phyloP scores from a whole-genome alignment of 1,140 invertebrate species.

The Choristoneura fumiferana region DNA sequence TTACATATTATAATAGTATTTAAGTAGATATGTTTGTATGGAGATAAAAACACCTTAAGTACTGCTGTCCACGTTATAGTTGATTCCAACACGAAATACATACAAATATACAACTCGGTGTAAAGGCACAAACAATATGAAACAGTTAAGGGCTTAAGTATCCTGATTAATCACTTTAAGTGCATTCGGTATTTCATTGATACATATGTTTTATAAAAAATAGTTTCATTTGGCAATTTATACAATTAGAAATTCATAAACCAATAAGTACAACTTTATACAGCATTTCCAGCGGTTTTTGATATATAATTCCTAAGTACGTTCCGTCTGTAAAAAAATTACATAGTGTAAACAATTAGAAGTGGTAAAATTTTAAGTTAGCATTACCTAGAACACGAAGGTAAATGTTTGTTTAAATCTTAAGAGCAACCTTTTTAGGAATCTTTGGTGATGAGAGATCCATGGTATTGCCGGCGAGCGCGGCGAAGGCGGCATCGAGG shows the following conservation, averaged over 20 bases:
- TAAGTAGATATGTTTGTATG: no score
- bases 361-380: slow-evolving; percentile 61
- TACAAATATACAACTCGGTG: slow-evolving; percentile 55
- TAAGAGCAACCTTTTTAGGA: slow-evolving; percentile 62
- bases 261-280: slow-evolving; percentile 43
- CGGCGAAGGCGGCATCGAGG: slow-evolving; percentile 26
- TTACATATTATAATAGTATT: background rate
- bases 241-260: slow-evolving; percentile 39
- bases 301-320: slow-evolving; percentile 5
- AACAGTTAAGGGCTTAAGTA: slow-evolving; percentile 42
- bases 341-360: slow-evolving; percentile 41
- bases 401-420: slow-evolving; percentile 47
- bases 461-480: slow-evolving; percentile 21
- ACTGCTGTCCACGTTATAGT: slow-evolving; percentile 3
- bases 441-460: slow-evolving; percentile 68
- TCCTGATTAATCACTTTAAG: slow-evolving; percentile 29
- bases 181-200: slow-evolving; percentile 32
- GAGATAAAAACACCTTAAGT: slow-evolving; percentile 1
- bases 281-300: slow-evolving; percentile 3
- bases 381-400: slow-evolving; percentile 17
- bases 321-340: background rate
- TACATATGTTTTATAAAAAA: slow-evolving; percentile 50
- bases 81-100: slow-evolving; percentile 26
- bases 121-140: slow-evolving; percentile 71
- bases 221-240: slow-evolving; percentile 64